Evolutionary conservation across 2,113 vertebrate genomes (phyloP), one percentile per base, ranked within the genome.

Genomic region (Hemichromis elongatus): DNA sequence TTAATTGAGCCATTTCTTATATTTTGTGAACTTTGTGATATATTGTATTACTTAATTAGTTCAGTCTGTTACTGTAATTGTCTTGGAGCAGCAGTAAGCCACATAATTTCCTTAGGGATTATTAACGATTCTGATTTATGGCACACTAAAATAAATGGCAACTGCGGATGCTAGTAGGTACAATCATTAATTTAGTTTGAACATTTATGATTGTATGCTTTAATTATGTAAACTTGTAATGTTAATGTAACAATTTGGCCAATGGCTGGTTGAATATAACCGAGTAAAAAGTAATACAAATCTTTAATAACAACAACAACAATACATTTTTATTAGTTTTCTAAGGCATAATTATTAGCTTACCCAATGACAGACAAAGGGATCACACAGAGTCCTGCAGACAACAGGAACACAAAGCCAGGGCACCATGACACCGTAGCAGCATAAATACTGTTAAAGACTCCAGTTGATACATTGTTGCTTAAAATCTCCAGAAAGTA

Each of bases 371-470:
- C 61, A 85, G 86, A 24, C 12, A 95, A 70, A 24, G 99, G 99
- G 88, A 99, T 92, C 59, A 95, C 55, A 77, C 97, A 96, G 8
- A 99, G 87, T 75, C 93, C 96, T 42, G 97, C 97, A 0, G 97
- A 94, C 8, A 99, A 84, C 45, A 99, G 94, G 88, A 99, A 99
- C 83, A 87, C 57, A 73, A 99, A 99, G 21, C 98, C 98, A 3
- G 98, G 95, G 87, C 90, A 98, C 97, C 97, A 98, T 2, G 91
- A 89, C 55, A 99, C 97, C 0, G 97, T 99, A 47, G 86, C 94
- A n/a, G 97, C 96, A 70, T 99, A 99, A 77, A 99, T 73, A 79
- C 94, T 96, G 79, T 93, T 98, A 88, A 98, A 99, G 33, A 95
- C 45, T 9, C 95, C 93, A 24, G 57, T 1, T 0, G 97, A 91